These are phyloP conservation scores for Epirrhoe tristata DNA, from an alignment of 2,888 invertebrate species.

Conservation along the genomic window DNA sequence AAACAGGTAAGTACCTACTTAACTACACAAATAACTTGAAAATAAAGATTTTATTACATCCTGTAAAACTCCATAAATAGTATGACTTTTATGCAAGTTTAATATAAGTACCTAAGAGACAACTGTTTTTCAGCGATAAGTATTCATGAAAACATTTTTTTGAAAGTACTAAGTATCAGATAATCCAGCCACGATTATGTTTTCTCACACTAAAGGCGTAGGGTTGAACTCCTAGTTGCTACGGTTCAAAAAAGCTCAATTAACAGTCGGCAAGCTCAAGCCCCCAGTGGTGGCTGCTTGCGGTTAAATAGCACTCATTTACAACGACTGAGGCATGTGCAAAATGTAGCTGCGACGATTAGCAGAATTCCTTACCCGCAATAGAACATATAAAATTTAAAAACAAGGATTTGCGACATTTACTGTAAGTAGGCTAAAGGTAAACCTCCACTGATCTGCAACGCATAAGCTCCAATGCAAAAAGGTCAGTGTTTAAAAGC, in stretches of 20 bases:
- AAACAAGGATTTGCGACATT: slow-evolving; percentile 73
- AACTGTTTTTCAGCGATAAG: background rate
- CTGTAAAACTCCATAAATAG: no score
- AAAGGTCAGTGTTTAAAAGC: background rate
- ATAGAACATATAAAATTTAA: slow-evolving; percentile 76
- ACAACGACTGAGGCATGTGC: slow-evolving; percentile 72
- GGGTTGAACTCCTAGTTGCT: background rate
- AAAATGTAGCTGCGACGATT: slow-evolving; percentile 80
- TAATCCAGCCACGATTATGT: background rate
- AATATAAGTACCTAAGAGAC: no score
- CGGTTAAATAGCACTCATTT: slow-evolving; percentile 80
- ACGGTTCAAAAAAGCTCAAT: slow-evolving; percentile 19
- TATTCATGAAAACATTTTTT: background rate
- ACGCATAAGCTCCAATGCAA: background rate
- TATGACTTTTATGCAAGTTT: background rate
- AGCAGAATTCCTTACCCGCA: slow-evolving; percentile 79
- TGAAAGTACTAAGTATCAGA: background rate
- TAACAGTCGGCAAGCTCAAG: slow-evolving; percentile 46
- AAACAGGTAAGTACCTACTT: background rate
- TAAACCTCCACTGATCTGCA: slow-evolving; percentile 5
- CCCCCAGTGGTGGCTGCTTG: slow-evolving; percentile 56
- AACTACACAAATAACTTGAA: background rate
- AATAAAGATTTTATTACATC: background rate
- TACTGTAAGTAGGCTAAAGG: slow-evolving; percentile 46
- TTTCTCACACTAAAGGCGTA: background rate